phyloP scores from a whole-genome alignment of 2,888 invertebrate genomes.

The Rotaria macrura region DNA sequence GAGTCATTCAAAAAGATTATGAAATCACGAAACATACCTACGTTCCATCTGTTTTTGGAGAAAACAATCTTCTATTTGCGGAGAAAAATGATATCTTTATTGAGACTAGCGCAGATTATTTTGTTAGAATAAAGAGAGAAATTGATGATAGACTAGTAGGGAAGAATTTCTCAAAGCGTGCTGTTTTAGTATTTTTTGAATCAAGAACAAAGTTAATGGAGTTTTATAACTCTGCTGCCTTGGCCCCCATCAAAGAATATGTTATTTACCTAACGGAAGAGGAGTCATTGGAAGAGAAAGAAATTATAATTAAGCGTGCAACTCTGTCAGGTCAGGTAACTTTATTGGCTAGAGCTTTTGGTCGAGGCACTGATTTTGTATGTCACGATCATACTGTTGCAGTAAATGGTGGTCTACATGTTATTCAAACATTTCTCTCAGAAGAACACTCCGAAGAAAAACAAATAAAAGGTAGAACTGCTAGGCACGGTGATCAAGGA shows the following conservation, averaged over 20 bases:
- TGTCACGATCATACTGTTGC: not conserved
- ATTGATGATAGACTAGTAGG: not conserved
- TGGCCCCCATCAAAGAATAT: too few relatives aligned
- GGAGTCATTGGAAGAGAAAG: not conserved
- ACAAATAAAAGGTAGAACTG: too few relatives aligned
- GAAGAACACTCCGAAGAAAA: too few relatives aligned
- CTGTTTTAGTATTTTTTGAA: constrained; percentile 15
- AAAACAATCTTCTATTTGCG: not conserved
- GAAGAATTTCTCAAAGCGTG: not conserved
- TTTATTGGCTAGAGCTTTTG: not conserved
- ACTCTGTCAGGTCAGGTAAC: not conserved
- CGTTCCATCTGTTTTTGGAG: not conserved
- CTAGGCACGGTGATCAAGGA: too few relatives aligned
- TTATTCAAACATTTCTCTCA: constrained; percentile 19
- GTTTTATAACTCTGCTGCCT: not conserved
- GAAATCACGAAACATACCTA: not conserved
- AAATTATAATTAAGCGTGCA: not conserved
- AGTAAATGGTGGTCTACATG: not conserved
- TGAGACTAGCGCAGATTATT: not conserved
- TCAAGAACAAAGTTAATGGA: not conserved
- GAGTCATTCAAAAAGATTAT: not conserved
- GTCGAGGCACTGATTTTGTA: constrained; percentile 21
- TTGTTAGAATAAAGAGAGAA: not conserved
- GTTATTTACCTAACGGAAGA: not conserved
- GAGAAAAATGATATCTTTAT: not conserved